Base-by-base conservation (phyloP, 64 coral and sea anemone genomes). In the Montipora efflorescens region DNA sequence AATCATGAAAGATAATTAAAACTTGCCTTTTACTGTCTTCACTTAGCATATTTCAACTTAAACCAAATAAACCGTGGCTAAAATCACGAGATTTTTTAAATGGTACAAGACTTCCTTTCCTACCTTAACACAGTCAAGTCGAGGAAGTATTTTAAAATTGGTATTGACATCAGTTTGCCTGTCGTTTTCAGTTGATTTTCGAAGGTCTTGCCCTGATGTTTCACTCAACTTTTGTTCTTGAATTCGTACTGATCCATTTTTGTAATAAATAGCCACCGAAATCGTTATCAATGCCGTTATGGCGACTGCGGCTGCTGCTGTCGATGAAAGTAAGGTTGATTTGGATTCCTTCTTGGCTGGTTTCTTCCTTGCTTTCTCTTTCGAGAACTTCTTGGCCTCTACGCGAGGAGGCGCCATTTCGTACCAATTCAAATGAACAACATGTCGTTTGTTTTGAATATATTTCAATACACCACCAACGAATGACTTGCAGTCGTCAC, bases 111-210 rank as follows among this genome's bases (percentile, higher is more conserved):
- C 52, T 36, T 36, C 36, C 36, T 36, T 36, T 36, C 36, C 36
- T 55, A 97, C 96, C 93, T 97, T 97, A 2, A 97, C 78, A 36
- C 93, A 93, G 68, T 95, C 72, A 46, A 94, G 89, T 58, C 96
- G 81, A 75, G 96, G 96, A 48, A 97, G 55, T 62, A 92, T 25
- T 68, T 84, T 89, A 69, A 92, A 97, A 83, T 97, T 48, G 7
- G 59, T 20, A 20, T 78, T 76, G 0, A 44, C 9, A 4, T 89
- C 87, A 58, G 20, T 19, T 67, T 23, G 2, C 21, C 45, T 89
- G 87, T 57, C 18, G 18, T 14, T 75, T 58, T 19, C 15, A 43
- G 73, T 58, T 13, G 76, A 44, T 47, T 89, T 23, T 59, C 16
- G 13, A 19, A 3, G 6, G 21, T 59, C 51, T 48, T 36, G 48